Evolutionary conservation across 2,113 vertebrate species (phyloP).

Genomic region (Clinocottus analis): DNA sequence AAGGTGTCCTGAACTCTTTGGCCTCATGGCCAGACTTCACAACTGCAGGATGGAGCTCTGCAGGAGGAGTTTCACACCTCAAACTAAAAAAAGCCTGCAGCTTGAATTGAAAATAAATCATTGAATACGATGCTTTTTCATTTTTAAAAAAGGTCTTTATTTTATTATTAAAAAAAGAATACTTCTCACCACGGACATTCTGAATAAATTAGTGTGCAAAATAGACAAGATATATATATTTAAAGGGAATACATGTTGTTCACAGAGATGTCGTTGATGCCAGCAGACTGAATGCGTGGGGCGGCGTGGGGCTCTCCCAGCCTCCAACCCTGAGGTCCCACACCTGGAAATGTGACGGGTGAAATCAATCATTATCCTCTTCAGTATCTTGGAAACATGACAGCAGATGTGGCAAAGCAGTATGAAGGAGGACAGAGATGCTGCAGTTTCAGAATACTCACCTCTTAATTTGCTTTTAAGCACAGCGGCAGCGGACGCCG

Average conservation of each 20-base stretch:
- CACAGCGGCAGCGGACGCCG: constrained; percentile 1
- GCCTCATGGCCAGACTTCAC: constrained; percentile 41
- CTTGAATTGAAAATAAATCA: background rate
- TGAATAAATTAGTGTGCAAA: constrained; percentile 78
- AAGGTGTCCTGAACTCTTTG: constrained; percentile 29
- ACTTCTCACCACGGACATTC: constrained; percentile 64
- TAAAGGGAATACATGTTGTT: constrained; percentile 32
- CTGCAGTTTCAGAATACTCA: constrained; percentile 38
- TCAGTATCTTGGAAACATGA: background rate
- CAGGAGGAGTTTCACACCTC: constrained; percentile 33
- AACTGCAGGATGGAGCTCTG: constrained; percentile 39
- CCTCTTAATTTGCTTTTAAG: constrained; percentile 27
- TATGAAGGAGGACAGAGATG: background rate
- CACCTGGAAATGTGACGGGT: constrained; percentile 56
- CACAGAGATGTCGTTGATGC: constrained; percentile 8
- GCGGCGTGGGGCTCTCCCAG: constrained; percentile 16
- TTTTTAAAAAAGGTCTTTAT: constrained; percentile 26
- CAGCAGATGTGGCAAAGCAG: background rate
- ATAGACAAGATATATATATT: constrained; percentile 49
- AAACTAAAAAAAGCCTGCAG: background rate
- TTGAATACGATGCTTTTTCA: background rate
- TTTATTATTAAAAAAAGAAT: constrained; percentile 36
- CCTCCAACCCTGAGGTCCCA: constrained; percentile 25
- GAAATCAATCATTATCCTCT: constrained; percentile 42
- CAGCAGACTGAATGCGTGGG: constrained; percentile 23